Evolutionary conservation across 2,113 vertebrate genomes (phyloP).

Genomic region (Dolichallabes microphthalmus): DNA sequence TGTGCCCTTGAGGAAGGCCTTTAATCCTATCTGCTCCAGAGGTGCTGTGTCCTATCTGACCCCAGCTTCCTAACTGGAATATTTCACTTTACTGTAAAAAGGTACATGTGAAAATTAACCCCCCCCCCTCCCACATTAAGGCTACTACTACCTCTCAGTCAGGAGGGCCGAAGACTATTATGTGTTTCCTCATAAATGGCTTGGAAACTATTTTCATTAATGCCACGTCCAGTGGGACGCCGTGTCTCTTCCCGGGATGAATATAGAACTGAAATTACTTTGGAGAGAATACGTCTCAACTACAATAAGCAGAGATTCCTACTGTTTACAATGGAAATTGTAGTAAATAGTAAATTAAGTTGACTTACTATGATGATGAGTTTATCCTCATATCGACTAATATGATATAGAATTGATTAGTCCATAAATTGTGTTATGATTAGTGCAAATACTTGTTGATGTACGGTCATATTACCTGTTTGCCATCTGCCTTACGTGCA

Average conservation of each 20-base stretch:
- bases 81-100: no score
- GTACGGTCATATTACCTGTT: neutral
- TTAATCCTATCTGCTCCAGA: no score
- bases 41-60: neutral
- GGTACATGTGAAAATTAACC: no score
- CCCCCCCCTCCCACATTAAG: no score
- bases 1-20: no score
- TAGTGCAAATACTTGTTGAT: neutral
- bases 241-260: no score
- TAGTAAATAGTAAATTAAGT: neutral
- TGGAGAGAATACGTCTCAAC: neutral
- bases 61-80: neutral
- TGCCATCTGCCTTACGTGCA: neutral
- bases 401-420: neutral
- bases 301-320: neutral
- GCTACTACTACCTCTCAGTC: no score
- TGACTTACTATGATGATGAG: conserved; percentile 56
- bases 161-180: no score
- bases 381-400: conserved; percentile 3
- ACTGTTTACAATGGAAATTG: neutral
- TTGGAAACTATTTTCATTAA: no score
- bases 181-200: no score
- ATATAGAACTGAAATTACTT: no score
- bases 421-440: neutral
- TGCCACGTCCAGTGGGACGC: no score